Conservation (phyloP, 1,140 invertebrate species). For the Diabrotica undecimpunctata region DNA sequence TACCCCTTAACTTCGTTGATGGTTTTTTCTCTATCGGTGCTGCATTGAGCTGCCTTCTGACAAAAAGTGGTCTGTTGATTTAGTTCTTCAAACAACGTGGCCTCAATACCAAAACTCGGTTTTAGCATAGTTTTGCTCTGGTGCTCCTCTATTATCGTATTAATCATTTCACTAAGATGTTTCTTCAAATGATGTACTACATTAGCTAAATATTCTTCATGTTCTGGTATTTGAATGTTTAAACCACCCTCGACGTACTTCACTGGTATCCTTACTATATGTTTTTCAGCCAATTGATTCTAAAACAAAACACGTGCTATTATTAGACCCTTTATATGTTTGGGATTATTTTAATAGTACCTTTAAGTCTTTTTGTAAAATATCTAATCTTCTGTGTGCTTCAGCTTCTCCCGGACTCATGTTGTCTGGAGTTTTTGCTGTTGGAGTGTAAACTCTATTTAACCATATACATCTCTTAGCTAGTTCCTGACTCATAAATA, state of each 20-base stretch:
- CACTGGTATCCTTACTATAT: conserved; percentile 59
- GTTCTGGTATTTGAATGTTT: conserved; percentile 52
- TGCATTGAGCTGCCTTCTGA: conserved; percentile 61
- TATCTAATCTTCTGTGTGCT: conserved; percentile 62
- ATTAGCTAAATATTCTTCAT: conserved; percentile 60
- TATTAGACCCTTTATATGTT: too few relatives aligned
- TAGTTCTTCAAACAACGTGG: conserved; percentile 62
- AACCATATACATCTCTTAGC: conserved; percentile 73
- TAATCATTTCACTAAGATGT: conserved; percentile 53
- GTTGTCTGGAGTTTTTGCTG: conserved; percentile 49
- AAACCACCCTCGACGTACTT: conserved; percentile 56
- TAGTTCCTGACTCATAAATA: conserved; percentile 70
- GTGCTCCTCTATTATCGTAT: conserved; percentile 58
- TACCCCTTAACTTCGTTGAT: conserved; percentile 65
- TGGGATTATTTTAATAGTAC: conserved; percentile 41
- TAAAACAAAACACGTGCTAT: conserved; percentile 35
- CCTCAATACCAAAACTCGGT: conserved; percentile 51
- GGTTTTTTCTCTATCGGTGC: conserved; percentile 58
- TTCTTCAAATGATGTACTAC: conserved; percentile 53
- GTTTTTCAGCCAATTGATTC: conserved; percentile 59
- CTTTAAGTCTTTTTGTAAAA: conserved; percentile 67
- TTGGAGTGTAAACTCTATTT: conserved; percentile 54
- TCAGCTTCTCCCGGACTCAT: conserved; percentile 55
- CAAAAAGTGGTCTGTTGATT: conserved; percentile 64
- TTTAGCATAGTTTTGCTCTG: conserved; percentile 44